These are phyloP conservation scores for Clitarchus hookeri DNA, from an alignment of 2,888 invertebrate species.

Conservation along the genomic window DNA sequence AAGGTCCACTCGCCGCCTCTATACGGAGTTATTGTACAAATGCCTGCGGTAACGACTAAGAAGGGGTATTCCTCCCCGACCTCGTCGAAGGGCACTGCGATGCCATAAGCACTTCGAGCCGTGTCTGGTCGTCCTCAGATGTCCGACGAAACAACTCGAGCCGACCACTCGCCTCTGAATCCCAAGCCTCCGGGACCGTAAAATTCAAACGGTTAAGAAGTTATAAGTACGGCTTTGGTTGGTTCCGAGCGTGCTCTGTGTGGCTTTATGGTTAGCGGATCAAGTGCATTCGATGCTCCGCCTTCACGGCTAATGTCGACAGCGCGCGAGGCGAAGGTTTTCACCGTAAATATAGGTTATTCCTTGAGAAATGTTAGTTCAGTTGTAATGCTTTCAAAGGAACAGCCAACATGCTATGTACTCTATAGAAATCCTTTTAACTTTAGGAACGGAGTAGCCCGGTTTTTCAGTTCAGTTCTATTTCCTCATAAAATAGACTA, in stretches of 20 bases:
- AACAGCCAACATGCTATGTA: too few species aligned
- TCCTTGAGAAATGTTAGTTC: too few species aligned
- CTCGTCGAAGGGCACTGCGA: neutral
- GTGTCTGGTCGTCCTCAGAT: neutral
- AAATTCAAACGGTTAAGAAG: neutral
- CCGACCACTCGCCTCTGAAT: neutral
- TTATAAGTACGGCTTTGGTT: neutral
- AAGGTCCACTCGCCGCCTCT: neutral
- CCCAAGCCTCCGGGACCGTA: neutral
- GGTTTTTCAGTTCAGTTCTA: too few species aligned
- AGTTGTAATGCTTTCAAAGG: too few species aligned
- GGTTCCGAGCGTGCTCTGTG: neutral
- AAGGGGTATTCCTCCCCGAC: neutral
- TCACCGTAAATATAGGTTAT: too few species aligned
- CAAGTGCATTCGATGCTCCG: neutral
- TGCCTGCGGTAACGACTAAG: neutral
- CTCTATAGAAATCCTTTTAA: too few species aligned
- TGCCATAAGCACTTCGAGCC: neutral
- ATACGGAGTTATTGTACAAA: neutral
- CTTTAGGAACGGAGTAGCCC: too few species aligned
- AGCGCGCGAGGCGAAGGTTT: too few species aligned
- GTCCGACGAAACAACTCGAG: too few species aligned
- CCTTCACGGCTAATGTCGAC: neutral
- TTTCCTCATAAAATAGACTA: too few species aligned
- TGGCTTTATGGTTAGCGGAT: neutral